phyloP scores from a whole-genome alignment of 1,140 invertebrate genomes.

The Maniola jurtina region DNA sequence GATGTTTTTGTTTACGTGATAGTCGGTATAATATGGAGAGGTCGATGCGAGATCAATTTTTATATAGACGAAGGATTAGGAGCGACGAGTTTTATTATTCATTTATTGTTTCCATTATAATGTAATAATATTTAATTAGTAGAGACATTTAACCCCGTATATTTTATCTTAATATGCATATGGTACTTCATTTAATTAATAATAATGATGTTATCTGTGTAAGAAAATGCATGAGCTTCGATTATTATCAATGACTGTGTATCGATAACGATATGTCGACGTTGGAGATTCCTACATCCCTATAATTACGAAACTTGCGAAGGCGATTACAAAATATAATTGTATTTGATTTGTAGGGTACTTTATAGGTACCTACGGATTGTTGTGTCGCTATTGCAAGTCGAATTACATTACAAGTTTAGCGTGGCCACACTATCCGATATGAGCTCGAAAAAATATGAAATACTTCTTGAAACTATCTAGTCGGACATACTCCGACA shows the following conservation, averaged over 20 bases:
- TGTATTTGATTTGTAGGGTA: no score
- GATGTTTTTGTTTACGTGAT: conserved; percentile 34
- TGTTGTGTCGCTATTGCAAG: neutral
- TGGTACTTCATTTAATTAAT: conserved; percentile 59
- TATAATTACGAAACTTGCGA: conserved; percentile 10
- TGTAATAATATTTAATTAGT: conserved; percentile 49
- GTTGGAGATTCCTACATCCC: conserved; percentile 7
- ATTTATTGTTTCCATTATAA: conserved; percentile 75
- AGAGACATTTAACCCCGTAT: conserved; percentile 57
- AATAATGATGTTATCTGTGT: conserved; percentile 51
- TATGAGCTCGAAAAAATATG: no score
- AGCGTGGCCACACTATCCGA: neutral
- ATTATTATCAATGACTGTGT: conserved; percentile 31
- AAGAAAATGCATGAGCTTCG: conserved; percentile 62
- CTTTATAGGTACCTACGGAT: neutral
- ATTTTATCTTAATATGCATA: conserved; percentile 59
- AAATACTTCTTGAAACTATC: no score
- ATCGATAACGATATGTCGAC: conserved; percentile 26
- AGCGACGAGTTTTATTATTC: conserved; percentile 72
- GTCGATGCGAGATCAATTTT: conserved; percentile 48
- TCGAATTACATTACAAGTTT: neutral
- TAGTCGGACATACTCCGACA: no score
- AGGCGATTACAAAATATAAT: neutral
- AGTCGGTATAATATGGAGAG: conserved; percentile 32
- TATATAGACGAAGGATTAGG: conserved; percentile 47